A percentile compares a stretch with the other conserved stretches of the same genome.
Conservation (phyloP, 1,140 invertebrate genomes). For the Eufriesea mexicana region DNA sequence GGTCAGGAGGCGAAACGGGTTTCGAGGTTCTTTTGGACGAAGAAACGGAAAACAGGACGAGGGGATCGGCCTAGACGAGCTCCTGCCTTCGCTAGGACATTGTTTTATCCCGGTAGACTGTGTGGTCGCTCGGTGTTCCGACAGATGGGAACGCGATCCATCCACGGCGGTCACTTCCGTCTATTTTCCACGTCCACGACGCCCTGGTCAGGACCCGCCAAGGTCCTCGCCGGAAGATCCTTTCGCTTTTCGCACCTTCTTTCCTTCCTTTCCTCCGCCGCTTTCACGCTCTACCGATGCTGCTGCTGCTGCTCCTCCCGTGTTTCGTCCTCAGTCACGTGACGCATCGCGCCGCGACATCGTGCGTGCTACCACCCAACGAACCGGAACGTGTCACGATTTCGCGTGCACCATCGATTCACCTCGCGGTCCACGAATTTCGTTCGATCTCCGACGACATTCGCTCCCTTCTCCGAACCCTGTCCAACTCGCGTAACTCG, state of each 20-base stretch:
- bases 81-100: conserved; percentile 80
- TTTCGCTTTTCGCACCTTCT: no score
- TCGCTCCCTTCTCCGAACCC: background rate
- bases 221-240: conserved; percentile 21
- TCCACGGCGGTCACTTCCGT: conserved; percentile 57
- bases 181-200: conserved; percentile 59
- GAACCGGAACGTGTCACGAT: conserved; percentile 11
- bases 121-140: conserved; percentile 50
- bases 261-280: background rate
- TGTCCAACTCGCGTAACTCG: background rate
- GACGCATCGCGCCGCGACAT: conserved; percentile 60
- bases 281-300: no score
- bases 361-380: conserved; percentile 30
- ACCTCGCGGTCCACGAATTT: conserved; percentile 10
- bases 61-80: conserved; percentile 69
- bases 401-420: conserved; percentile 57
- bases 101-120: conserved; percentile 62
- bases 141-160: conserved; percentile 56
- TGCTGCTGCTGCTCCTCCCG: background rate
- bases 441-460: no score
- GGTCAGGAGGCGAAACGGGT: conserved; percentile 44
- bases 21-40: conserved; percentile 56
- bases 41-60: conserved; percentile 65
- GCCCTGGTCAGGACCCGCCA: conserved; percentile 30
- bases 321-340: conserved; percentile 48